phyloP scores from a whole-genome alignment of 2,888 invertebrate genomes.

The Cremastinae sp. region DNA sequence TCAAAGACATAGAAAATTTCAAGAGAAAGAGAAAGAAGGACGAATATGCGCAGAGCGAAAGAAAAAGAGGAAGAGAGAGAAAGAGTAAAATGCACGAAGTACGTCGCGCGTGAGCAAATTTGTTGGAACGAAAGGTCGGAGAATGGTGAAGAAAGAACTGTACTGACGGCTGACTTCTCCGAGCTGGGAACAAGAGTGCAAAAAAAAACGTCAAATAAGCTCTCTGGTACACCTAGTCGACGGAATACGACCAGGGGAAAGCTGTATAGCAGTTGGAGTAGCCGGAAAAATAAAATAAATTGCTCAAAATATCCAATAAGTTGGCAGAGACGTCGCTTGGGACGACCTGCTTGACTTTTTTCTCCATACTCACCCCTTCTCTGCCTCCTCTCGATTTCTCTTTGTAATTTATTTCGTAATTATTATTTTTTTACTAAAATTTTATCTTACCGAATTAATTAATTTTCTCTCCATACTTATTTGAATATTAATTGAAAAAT shows the following conservation, averaged over 20 bases:
- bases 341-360: constrained; percentile 72
- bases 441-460: too few species aligned
- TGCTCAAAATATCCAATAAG: constrained; percentile 80
- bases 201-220: too few species aligned
- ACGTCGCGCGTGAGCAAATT: too few species aligned
- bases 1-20: too few species aligned
- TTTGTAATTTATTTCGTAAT: constrained; percentile 17
- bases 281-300: constrained; percentile 79
- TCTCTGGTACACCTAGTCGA: too few species aligned
- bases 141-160: constrained; percentile 52
- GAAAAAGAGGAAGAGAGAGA: background rate
- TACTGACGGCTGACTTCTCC: constrained; percentile 36
- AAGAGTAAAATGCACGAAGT: background rate
- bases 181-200: too few species aligned
- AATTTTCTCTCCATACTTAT: too few species aligned
- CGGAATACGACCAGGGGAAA: constrained; percentile 25
- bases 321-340: constrained; percentile 79
- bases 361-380: constrained; percentile 67
- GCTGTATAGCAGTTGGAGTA: constrained; percentile 38
- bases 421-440: too few species aligned
- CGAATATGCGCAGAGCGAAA: background rate
- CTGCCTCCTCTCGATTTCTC: constrained; percentile 50
- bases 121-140: background rate
- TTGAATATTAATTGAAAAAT: too few species aligned
- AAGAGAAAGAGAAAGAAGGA: too few species aligned